Percentiles rank a stretch among this genome's conserved stretches.
phyloP scores from a whole-genome alignment of 2,113 vertebrate species.

The Mionectes macconnelli region DNA sequence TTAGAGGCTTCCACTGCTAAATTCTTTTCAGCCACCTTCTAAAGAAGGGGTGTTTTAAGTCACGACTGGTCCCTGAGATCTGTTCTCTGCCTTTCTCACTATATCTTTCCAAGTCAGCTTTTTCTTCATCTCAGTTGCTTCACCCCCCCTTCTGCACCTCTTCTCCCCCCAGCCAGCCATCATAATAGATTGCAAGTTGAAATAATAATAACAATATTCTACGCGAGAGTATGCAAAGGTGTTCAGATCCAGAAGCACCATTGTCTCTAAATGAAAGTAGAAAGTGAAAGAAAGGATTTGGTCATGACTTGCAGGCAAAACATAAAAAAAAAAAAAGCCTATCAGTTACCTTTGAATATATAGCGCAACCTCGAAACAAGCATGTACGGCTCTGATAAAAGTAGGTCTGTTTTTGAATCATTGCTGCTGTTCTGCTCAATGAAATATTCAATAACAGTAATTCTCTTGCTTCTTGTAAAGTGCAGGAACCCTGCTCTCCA shows the following conservation, averaged over 20 bases:
- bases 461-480: neutral
- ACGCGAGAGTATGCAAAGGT: neutral
- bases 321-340: accelerated
- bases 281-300: neutral
- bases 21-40: neutral
- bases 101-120: neutral
- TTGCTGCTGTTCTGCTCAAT: neutral
- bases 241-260: neutral
- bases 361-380: neutral
- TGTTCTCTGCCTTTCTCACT: neutral
- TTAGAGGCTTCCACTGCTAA: neutral
- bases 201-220: neutral
- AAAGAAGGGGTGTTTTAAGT: neutral
- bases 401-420: neutral
- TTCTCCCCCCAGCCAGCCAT: neutral
- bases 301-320: neutral
- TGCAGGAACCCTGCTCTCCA: neutral
- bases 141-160: neutral
- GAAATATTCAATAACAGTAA: neutral
- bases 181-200: neutral
- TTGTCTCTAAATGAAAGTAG: neutral
- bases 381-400: neutral
- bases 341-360: neutral
- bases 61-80: neutral
- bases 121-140: neutral